Percentiles rank a stretch among this genome's conserved stretches.
phyloP scores from a whole-genome alignment of 2,888 invertebrate species.

The Calameuta idolon region DNA sequence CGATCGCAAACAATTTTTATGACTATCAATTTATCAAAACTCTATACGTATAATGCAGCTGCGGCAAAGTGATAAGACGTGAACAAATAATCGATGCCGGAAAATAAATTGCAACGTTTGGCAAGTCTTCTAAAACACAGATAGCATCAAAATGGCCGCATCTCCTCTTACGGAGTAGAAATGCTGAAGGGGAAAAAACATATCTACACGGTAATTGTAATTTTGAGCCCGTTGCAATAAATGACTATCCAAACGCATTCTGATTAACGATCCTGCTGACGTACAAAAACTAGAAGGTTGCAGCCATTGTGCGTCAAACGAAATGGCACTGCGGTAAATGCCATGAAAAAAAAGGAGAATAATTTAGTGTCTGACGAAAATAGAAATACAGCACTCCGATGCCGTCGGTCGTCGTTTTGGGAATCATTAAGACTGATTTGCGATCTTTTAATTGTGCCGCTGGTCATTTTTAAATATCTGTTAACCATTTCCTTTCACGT shows the following conservation, averaged over 20 bases:
- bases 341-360: not conserved
- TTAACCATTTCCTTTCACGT: not conserved
- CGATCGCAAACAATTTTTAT: too few relatives aligned
- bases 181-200: too few relatives aligned
- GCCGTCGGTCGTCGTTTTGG: not conserved
- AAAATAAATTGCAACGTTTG: too few relatives aligned
- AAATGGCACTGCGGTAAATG: not conserved
- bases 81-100: too few relatives aligned
- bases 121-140: too few relatives aligned
- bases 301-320: not conserved
- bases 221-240: too few relatives aligned
- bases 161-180: too few relatives aligned
- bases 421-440: not conserved
- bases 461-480: not conserved
- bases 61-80: too few relatives aligned
- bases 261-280: not conserved
- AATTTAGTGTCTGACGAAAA: not conserved
- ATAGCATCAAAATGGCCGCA: too few relatives aligned
- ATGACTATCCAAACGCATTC: not conserved
- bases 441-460: not conserved
- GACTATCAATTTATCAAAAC: not conserved
- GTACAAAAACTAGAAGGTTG: not conserved
- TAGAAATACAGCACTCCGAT: not conserved
- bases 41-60: not conserved
- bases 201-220: too few relatives aligned